phyloP scores from a whole-genome alignment of 2,888 invertebrate genomes.

The Buathra laborator region DNA sequence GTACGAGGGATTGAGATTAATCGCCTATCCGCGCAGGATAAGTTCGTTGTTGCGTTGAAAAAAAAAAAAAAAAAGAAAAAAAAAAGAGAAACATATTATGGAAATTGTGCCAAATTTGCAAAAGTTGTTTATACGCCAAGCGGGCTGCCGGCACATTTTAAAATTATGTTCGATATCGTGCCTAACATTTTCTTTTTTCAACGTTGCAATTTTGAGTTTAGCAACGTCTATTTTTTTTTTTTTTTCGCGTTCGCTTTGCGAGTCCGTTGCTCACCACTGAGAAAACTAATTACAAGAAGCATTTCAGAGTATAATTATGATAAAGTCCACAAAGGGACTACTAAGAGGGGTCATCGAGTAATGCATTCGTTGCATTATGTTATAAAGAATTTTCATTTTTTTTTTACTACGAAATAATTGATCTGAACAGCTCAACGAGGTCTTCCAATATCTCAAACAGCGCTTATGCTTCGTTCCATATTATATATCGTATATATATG shows the following conservation, averaged over 20 bases:
- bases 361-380: background rate
- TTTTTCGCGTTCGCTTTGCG: background rate
- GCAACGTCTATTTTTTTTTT: slow-evolving; percentile 29
- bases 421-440: slow-evolving; percentile 51
- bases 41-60: slow-evolving; percentile 11
- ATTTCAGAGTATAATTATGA: background rate
- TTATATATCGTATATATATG: slow-evolving; percentile 24
- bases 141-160: slow-evolving; percentile 12
- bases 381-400: background rate
- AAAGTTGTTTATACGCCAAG: slow-evolving; percentile 27
- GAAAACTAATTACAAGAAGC: slow-evolving; percentile 1
- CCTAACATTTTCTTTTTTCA: slow-evolving; percentile 12
- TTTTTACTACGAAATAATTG: slow-evolving; percentile 26
- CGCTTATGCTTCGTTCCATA: slow-evolving; percentile 51
- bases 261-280: slow-evolving; percentile 9
- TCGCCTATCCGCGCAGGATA: slow-evolving; percentile 30
- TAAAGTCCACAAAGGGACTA: too few species aligned
- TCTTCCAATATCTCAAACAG: slow-evolving; percentile 63
- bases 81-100: background rate
- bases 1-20: slow-evolving; percentile 10
- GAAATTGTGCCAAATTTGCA: slow-evolving; percentile 52
- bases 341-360: background rate
- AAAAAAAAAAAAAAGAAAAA: background rate
- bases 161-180: slow-evolving; percentile 22
- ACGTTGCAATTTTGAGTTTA: background rate